These are phyloP conservation scores for Apocrypta bakeri DNA, from an alignment of 1,140 invertebrate genomes.

Conservation along the genomic window DNA sequence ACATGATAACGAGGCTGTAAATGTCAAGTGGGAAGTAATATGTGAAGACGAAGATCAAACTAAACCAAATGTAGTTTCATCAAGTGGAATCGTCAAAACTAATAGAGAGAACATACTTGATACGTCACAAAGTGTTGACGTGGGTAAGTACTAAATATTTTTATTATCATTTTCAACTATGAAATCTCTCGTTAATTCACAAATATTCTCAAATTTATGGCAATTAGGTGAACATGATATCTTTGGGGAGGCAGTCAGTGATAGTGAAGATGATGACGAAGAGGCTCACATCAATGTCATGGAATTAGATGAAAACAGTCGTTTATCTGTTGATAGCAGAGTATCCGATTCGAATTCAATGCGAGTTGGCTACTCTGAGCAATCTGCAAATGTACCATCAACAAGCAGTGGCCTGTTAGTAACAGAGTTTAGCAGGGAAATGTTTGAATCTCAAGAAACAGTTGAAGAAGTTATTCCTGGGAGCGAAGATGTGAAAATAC, in stretches of 20 bases:
- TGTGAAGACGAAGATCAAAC: conserved; percentile 89
- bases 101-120: conserved; percentile 76
- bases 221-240: conserved; percentile 85
- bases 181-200: too few species aligned
- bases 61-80: conserved; percentile 76
- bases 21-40: conserved; percentile 94
- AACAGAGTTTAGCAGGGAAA: conserved; percentile 76
- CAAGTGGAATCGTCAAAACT: conserved; percentile 75
- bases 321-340: conserved; percentile 84
- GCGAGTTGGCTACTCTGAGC: conserved; percentile 74
- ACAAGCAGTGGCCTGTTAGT: conserved; percentile 67
- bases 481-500: conserved; percentile 59
- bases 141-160: conserved; percentile 67
- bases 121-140: conserved; percentile 72
- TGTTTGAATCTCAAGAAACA: conserved; percentile 72
- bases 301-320: conserved; percentile 86
- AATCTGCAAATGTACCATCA: conserved; percentile 63
- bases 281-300: conserved; percentile 82
- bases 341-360: conserved; percentile 85
- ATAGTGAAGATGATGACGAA: conserved; percentile 84
- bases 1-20: conserved; percentile 93
- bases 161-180: background rate
- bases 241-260: conserved; percentile 91
- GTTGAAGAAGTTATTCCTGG: conserved; percentile 55
- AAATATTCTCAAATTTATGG: background rate